These are phyloP conservation scores for Synanthedon tipuliformis DNA, from an alignment of 2,888 invertebrate genomes.

Conservation along the genomic window DNA sequence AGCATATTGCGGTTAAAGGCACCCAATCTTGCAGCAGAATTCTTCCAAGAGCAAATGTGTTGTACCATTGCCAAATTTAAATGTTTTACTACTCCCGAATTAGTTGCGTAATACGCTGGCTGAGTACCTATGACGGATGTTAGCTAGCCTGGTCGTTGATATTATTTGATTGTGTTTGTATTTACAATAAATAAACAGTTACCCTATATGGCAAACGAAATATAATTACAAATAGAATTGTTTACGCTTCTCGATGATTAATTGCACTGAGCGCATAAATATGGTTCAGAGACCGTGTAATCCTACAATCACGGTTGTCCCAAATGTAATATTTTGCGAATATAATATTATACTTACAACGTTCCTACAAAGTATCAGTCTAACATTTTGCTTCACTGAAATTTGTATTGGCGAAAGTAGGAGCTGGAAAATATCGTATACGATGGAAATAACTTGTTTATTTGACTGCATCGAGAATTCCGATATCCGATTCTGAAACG, in stretches of 20 bases:
- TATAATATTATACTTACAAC: too few relatives aligned
- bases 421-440: constrained; percentile 88
- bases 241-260: constrained; percentile 48
- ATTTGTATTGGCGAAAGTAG: constrained; percentile 93
- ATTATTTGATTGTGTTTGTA: constrained; percentile 87
- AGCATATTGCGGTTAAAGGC: constrained; percentile 47
- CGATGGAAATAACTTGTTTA: too few relatives aligned
- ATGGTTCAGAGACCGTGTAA: constrained; percentile 77
- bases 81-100: constrained; percentile 95
- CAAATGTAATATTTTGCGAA: too few relatives aligned
- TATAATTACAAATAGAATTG: constrained; percentile 34
- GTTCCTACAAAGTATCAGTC: constrained; percentile 81
- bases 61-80: constrained; percentile 95
- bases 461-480: constrained; percentile 85
- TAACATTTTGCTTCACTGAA: constrained; percentile 89
- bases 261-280: constrained; percentile 41
- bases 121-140: constrained; percentile 91
- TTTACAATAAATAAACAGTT: constrained; percentile 86
- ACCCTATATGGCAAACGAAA: constrained; percentile 18
- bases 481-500: constrained; percentile 88
- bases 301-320: too few relatives aligned
- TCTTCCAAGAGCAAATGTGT: constrained; percentile 91
- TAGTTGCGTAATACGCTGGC: constrained; percentile 96
- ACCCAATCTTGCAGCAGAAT: constrained; percentile 86
- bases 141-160: constrained; percentile 86